Conservation (phyloP, 2,797 vertebrate genomes). For the Steatocranus sp. region DNA sequence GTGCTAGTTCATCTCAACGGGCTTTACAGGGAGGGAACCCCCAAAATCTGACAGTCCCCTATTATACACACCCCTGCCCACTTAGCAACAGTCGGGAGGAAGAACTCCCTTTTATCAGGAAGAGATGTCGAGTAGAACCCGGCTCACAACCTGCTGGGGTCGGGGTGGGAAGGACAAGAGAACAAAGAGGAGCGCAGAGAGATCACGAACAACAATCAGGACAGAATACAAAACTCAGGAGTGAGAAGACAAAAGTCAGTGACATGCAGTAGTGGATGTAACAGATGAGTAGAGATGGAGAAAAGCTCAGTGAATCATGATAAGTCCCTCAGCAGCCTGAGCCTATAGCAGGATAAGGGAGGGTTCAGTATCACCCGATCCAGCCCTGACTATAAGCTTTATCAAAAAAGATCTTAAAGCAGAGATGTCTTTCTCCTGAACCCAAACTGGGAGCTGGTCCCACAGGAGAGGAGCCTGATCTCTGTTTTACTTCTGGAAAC, state of each 20-base stretch:
- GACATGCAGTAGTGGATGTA: background rate
- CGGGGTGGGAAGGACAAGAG: too few species aligned
- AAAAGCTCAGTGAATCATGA: background rate
- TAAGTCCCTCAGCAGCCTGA: background rate
- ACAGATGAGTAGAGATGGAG: background rate
- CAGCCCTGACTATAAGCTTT: background rate
- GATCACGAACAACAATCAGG: accelerated
- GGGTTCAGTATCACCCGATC: background rate
- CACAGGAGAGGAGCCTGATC: background rate
- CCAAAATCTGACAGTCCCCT: too few species aligned
- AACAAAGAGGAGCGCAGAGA: too few species aligned
- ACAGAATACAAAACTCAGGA: background rate
- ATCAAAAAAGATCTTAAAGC: background rate
- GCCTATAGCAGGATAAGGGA: background rate
- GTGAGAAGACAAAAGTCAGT: background rate
- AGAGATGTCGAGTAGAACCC: too few species aligned
- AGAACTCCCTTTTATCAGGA: too few species aligned
- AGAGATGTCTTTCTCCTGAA: background rate
- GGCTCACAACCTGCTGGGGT: too few species aligned
- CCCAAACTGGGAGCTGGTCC: background rate
- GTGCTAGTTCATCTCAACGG: too few species aligned
- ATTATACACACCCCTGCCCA: too few species aligned
- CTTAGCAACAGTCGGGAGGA: too few species aligned
- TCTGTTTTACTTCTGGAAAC: background rate
- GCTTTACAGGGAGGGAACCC: too few species aligned